Evolutionary conservation across 2,797 vertebrate species (phyloP).

Genomic region (Xenops minutus): DNA sequence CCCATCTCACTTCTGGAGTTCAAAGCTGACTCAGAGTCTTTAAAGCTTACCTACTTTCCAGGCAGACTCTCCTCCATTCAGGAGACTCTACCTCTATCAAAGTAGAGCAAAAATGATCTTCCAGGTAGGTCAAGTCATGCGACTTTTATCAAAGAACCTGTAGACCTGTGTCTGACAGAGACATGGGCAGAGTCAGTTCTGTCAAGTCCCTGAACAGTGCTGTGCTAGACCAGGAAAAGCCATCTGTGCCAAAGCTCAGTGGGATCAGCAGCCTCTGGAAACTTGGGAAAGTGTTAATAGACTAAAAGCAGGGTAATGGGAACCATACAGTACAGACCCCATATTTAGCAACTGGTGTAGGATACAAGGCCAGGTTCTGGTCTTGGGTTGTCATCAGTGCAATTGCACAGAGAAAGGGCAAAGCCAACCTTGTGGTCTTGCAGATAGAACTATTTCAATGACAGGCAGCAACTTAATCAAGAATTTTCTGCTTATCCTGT

Average conservation of each 20-base stretch:
- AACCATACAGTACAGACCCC: background rate
- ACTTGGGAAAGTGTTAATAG: background rate
- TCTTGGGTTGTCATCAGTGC: background rate
- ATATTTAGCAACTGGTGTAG: background rate
- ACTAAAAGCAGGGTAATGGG: background rate
- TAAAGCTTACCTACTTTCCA: slow-evolving; percentile 23
- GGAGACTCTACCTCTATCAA: slow-evolving; percentile 2
- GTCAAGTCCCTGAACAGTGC: background rate
- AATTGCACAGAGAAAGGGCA: background rate
- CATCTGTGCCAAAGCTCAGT: background rate
- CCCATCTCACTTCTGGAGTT: background rate
- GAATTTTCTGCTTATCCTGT: background rate
- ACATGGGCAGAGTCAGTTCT: background rate
- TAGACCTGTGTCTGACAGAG: background rate
- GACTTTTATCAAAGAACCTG: background rate
- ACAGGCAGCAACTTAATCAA: background rate
- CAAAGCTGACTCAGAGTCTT: slow-evolving; percentile 19
- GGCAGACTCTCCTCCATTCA: background rate
- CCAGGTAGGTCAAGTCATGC: background rate
- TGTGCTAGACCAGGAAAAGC: background rate
- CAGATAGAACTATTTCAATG: background rate
- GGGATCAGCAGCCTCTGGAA: background rate
- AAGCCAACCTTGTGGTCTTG: background rate
- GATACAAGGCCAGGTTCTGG: background rate
- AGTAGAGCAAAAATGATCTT: slow-evolving; percentile 28